phyloP scores from a whole-genome alignment of 2,888 invertebrate species.

The Theristus sp. region DNA sequence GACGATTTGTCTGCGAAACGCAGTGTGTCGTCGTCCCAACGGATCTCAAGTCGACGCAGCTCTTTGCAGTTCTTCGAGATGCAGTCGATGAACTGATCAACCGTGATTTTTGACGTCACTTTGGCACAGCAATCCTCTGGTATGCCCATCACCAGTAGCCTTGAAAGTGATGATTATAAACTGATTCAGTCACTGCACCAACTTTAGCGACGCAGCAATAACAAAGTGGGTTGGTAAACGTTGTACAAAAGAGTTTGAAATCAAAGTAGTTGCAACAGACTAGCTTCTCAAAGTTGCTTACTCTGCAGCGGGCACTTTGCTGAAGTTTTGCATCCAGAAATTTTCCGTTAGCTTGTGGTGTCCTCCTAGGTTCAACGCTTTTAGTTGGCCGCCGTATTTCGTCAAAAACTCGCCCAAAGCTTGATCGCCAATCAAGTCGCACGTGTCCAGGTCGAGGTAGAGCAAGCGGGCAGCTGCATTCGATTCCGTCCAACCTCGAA shows the following conservation, averaged over 20 bases:
- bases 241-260: too few relatives aligned
- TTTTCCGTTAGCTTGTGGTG: constrained; percentile 74
- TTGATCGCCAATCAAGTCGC: constrained; percentile 83
- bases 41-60: constrained; percentile 61
- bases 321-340: constrained; percentile 85
- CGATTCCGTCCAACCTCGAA: constrained; percentile 72
- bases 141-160: constrained; percentile 90
- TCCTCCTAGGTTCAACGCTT: constrained; percentile 64
- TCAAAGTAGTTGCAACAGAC: too few relatives aligned
- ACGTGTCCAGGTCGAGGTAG: constrained; percentile 77
- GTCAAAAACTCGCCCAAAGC: constrained; percentile 74
- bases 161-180: too few relatives aligned
- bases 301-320: constrained; percentile 75
- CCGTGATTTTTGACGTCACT: constrained; percentile 53
- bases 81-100: constrained; percentile 82
- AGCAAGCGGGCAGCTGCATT: constrained; percentile 56
- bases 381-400: constrained; percentile 66
- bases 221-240: too few relatives aligned
- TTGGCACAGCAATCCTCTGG: constrained; percentile 85
- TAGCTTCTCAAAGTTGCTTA: too few relatives aligned
- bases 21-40: constrained; percentile 96
- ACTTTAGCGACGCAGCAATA: too few relatives aligned
- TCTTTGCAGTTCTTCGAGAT: constrained; percentile 60
- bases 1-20: constrained; percentile 97
- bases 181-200: too few relatives aligned